Evolutionary conservation across 2,113 vertebrate genomes (phyloP).

Genomic region (Eonycteris spelaea): DNA sequence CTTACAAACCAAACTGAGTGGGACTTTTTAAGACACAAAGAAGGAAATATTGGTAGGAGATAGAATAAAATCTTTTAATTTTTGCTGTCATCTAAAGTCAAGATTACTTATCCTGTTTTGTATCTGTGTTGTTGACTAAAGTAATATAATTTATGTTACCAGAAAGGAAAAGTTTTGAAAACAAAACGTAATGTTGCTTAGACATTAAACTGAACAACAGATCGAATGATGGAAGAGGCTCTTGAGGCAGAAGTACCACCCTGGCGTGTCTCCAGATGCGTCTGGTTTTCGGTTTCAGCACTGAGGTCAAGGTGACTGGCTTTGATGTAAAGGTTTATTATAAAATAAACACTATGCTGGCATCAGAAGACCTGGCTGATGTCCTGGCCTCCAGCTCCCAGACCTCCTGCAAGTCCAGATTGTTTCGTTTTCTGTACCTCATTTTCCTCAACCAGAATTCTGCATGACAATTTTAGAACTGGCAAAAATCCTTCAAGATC

Average conservation of each 20-base stretch:
- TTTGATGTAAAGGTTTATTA: not conserved
- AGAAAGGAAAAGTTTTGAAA: not conserved
- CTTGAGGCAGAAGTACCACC: not conserved
- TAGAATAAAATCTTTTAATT: not conserved
- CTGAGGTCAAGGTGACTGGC: not conserved
- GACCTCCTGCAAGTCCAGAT: not conserved
- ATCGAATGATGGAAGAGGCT: not conserved
- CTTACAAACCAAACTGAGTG: not conserved
- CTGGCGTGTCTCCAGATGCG: not conserved
- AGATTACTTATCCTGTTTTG: not conserved
- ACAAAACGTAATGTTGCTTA: not conserved
- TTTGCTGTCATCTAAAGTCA: not conserved
- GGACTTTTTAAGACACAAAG: not conserved
- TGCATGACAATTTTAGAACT: not conserved
- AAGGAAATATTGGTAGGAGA: not conserved
- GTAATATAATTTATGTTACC: not conserved
- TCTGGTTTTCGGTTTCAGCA: not conserved
- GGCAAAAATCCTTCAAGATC: not conserved
- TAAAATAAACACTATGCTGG: not conserved
- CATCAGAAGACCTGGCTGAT: not conserved
- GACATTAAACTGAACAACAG: not conserved
- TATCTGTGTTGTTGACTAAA: not conserved
- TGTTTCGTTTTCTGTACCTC: not conserved
- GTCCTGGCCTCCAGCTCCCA: not conserved
- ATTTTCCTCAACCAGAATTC: not conserved